Evolutionary conservation across 2,797 vertebrate species (phyloP), one percentile per base, ranked within the genome.

Genomic region (Buphagus erythrorhynchus): DNA sequence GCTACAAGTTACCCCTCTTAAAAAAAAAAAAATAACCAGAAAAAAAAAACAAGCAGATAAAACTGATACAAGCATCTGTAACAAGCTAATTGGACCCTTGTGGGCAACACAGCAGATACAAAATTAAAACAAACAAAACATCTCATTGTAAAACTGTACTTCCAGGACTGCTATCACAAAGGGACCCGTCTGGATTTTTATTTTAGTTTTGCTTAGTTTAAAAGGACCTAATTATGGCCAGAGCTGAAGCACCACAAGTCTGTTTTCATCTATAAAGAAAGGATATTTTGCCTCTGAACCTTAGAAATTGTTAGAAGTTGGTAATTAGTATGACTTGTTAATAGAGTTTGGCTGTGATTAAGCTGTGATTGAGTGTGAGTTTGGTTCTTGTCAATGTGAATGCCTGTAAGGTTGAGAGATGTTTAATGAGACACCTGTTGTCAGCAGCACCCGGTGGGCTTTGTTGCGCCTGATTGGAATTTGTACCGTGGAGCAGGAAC

Each of bases 261-360:
- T 87, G 92, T 93, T 98, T 98, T 98, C 98, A 99, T 99, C 98
- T 98, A 96, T 98, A 99, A 99, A 98, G 98, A 98, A 97, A 97
- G 97, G 96, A 95, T 97, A 97, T 97, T 98, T 97, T 98, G 98
- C 98, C 98, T 98, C 95, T 91, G 96, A 99, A 98, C 98, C 95
- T 86, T 97, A 98, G 98, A 97, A 99, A 98, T 98, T 98, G 98
- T 99, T 98, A 98, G 98, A 98, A 98, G 98, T 98, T 93, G 98
- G 98, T 99, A 99, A 99, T 99, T 99, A 99, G 99, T 98, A 97
- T 97, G 98, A 98, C 97, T 98, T 98, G 98, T 98, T 99, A 99
- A 99, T 99, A 98, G 98, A 97, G 97, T 97, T 98, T 97, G 98
- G 98, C 98, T 98, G 96, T 98, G 98, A 98, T 98, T 96, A 98